phyloP scores from a whole-genome alignment of 2,113 vertebrate genomes.

The Phalacrocorax brasilianus region DNA sequence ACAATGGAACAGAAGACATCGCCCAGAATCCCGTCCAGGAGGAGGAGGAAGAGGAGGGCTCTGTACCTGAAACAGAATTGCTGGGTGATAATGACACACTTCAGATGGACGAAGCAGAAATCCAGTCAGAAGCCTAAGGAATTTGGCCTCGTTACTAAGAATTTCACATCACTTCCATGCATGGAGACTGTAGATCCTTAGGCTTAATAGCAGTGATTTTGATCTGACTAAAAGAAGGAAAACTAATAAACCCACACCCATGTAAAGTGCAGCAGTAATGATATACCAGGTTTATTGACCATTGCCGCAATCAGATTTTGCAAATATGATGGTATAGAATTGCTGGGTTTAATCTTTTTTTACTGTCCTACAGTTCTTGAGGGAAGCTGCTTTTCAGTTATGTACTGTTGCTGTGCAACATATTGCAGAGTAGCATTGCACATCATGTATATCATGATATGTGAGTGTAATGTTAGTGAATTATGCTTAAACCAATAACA shows the following conservation, averaged over 20 bases:
- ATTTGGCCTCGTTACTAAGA: neutral
- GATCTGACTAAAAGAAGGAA: neutral
- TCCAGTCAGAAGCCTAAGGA: constrained; percentile 81
- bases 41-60: constrained; percentile 78
- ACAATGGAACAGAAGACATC: constrained; percentile 69
- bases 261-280: constrained; percentile 3
- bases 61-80: constrained; percentile 91
- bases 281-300: neutral
- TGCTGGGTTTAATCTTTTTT: constrained; percentile 17
- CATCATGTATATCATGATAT: constrained; percentile 61
- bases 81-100: constrained; percentile 85
- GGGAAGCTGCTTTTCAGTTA: constrained; percentile 60
- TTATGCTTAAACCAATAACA: constrained; percentile 1
- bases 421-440: constrained; percentile 67
- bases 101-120: constrained; percentile 79
- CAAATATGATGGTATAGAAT: neutral
- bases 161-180: neutral
- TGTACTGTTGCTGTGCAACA: constrained; percentile 70
- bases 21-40: constrained; percentile 79
- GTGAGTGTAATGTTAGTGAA: constrained; percentile 39
- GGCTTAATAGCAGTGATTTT: neutral
- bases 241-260: neutral
- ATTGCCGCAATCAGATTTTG: neutral
- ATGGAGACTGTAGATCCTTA: neutral
- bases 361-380: constrained; percentile 50